Conservation (phyloP, 2,888 invertebrate genomes). For the Papilio demoleus region DNA sequence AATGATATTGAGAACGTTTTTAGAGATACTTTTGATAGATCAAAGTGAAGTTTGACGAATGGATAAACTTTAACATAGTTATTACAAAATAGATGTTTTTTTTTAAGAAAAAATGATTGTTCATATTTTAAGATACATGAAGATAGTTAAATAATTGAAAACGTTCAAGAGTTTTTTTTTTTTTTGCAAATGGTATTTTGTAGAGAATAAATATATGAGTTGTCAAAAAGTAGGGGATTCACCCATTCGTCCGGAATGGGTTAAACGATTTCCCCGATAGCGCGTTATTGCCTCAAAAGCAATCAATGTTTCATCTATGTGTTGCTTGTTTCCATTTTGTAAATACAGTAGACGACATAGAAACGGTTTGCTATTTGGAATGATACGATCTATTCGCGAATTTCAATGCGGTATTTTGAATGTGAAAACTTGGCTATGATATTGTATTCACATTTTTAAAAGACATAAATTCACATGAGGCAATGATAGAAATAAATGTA, state of each 20-base stretch:
- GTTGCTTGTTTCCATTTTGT: conserved; percentile 33
- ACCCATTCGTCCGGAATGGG: conserved; percentile 55
- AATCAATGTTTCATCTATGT: conserved; percentile 49
- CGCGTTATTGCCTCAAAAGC: conserved; percentile 56
- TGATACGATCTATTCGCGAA: conserved; percentile 20
- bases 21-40: no score
- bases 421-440: no score
- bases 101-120: no score
- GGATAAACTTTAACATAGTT: no score
- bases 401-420: conserved; percentile 12
- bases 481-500: no score
- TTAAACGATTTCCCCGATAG: conserved; percentile 55
- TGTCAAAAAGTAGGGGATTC: conserved; percentile 44
- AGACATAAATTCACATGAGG: not conserved
- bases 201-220: conserved; percentile 31
- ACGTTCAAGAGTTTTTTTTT: no score
- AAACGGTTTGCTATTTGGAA: conserved; percentile 31
- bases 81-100: no score
- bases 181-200: no score
- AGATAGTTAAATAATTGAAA: no score
- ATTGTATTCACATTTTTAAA: not conserved
- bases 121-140: no score
- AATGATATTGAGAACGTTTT: no score
- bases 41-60: no score
- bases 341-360: conserved; percentile 33